Percentiles rank a stretch among this genome's conserved stretches.
Evolutionary conservation across 2,797 vertebrate genomes (phyloP).

Genomic region (Xenopus petersii): DNA sequence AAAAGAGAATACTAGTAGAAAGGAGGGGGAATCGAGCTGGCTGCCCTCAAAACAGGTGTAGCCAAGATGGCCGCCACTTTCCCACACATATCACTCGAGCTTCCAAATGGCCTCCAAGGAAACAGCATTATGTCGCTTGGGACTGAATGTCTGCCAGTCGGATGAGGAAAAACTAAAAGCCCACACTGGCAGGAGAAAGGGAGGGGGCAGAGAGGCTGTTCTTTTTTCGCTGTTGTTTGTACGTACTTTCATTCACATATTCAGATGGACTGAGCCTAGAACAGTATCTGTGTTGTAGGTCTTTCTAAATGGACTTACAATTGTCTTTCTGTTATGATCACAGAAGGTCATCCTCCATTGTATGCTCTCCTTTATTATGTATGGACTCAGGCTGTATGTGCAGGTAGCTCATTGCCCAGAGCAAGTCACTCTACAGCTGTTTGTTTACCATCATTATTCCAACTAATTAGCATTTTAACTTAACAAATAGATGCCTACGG

Average conservation of each 20-base stretch:
- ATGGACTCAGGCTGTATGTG: too few relatives aligned
- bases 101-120: constrained; percentile 60
- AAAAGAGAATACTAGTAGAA: constrained; percentile 59
- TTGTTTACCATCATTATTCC: neutral
- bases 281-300: neutral
- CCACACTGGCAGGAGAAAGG: constrained; percentile 18
- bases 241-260: neutral
- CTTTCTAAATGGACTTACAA: constrained; percentile 3
- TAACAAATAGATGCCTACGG: too few relatives aligned
- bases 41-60: constrained; percentile 73
- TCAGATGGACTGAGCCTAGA: neutral
- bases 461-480: too few relatives aligned
- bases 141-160: constrained; percentile 45
- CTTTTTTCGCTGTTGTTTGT: neutral
- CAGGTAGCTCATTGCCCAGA: too few relatives aligned
- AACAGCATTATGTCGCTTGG: constrained; percentile 42
- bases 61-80: constrained; percentile 69
- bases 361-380: too few relatives aligned
- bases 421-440: too few relatives aligned
- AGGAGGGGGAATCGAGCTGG: constrained; percentile 58
- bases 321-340: too few relatives aligned
- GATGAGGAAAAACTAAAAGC: constrained; percentile 15
- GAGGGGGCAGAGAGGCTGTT: neutral
- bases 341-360: too few relatives aligned
- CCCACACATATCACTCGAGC: constrained; percentile 85